These are phyloP conservation scores for Drosophila yakuba DNA, from an alignment of 1,140 invertebrate genomes.

Conservation along the genomic window DNA sequence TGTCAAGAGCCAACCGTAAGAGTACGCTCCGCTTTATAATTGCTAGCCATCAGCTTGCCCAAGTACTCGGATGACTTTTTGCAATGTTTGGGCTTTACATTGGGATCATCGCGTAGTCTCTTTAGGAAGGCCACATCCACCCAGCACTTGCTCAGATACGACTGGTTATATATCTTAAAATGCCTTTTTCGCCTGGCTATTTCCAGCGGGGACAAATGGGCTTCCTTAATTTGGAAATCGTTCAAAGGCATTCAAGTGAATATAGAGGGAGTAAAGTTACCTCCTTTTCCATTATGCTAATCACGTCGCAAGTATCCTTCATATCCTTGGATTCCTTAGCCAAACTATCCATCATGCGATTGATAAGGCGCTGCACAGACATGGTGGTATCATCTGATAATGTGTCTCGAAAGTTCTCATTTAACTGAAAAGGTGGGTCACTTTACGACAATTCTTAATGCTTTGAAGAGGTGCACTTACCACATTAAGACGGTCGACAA, in stretches of 20 bases:
- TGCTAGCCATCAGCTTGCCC: conserved; percentile 22
- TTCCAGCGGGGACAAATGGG: conserved; percentile 63
- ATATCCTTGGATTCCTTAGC: conserved; percentile 10
- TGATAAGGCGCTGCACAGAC: conserved; percentile 50
- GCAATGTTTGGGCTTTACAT: conserved; percentile 42
- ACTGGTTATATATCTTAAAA: conserved; percentile 69
- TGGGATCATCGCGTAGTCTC: conserved; percentile 48
- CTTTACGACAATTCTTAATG: not conserved
- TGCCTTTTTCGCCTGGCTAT: conserved; percentile 48
- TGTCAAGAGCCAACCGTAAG: conserved; percentile 34
- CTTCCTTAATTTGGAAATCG: conserved; percentile 28
- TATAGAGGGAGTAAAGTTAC: conserved; percentile 10
- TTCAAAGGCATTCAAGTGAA: not conserved
- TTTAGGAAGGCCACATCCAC: conserved; percentile 65
- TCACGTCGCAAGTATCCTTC: conserved; percentile 66
- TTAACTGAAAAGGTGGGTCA: conserved; percentile 19
- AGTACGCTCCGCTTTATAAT: conserved; percentile 46
- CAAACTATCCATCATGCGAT: conserved; percentile 13
- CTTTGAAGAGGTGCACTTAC: conserved; percentile 16
- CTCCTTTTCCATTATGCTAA: conserved; percentile 69
- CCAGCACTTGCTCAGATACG: conserved; percentile 66
- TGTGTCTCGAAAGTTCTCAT: conserved; percentile 53
- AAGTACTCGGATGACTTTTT: conserved; percentile 36
- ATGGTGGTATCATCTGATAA: conserved; percentile 32
- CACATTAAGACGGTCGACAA: conserved; percentile 47